Evolutionary conservation across 2,797 vertebrate genomes (phyloP).

Genomic region (Chanos chanos): DNA sequence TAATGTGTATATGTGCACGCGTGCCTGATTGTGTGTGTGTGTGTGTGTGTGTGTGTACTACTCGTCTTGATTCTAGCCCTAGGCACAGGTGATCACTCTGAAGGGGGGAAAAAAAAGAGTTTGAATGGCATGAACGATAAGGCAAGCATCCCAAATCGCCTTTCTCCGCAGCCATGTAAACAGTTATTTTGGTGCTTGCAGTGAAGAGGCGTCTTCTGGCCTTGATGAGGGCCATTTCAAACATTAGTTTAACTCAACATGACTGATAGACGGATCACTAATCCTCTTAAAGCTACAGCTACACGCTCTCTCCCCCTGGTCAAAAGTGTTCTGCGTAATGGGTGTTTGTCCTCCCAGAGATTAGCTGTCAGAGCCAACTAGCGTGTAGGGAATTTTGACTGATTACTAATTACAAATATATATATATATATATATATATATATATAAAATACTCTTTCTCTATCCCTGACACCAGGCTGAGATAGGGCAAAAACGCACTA

Average conservation of each 20-base stretch:
- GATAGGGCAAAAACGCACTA: no score
- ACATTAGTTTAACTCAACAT: conserved; percentile 66
- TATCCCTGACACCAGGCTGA: no score
- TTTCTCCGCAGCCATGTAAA: conserved; percentile 58
- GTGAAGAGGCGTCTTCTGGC: conserved; percentile 63
- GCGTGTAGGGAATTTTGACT: conserved; percentile 44
- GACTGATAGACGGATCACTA: conserved; percentile 72
- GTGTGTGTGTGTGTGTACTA: conserved; percentile 8
- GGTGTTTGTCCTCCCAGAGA: conserved; percentile 53
- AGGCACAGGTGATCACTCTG: conserved; percentile 59
- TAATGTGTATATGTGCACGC: conserved; percentile 29
- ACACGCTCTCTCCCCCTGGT: conserved; percentile 63
- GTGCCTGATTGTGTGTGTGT: conserved; percentile 17
- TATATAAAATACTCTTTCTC: no score
- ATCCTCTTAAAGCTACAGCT: conserved; percentile 77
- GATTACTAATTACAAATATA: conserved; percentile 67
- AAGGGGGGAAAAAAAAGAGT: conserved; percentile 48
- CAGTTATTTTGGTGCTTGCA: conserved; percentile 59
- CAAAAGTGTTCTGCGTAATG: conserved; percentile 44
- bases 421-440: no score
- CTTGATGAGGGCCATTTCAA: conserved; percentile 57
- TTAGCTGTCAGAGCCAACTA: conserved; percentile 65
- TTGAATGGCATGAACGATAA: conserved; percentile 60
- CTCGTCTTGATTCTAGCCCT: conserved; percentile 35
- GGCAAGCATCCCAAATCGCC: conserved; percentile 59